Base-by-base conservation (phyloP, 2,888 invertebrate genomes). In the Phengaris arion region DNA sequence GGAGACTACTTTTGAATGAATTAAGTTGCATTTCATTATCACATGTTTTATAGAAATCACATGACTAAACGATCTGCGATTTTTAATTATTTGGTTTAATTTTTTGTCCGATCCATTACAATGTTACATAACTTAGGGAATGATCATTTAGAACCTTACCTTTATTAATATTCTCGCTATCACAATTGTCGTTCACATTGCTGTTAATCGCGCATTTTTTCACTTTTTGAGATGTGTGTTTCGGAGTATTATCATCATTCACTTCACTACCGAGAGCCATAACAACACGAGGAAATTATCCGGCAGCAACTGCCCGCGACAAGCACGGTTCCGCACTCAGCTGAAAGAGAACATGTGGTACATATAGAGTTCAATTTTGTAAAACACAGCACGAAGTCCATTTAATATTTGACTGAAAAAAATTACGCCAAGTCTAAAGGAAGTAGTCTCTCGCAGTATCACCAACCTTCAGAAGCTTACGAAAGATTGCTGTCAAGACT, bases 231-330 rank as follows among this genome's bases (percentile, higher is more conserved):
- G 90, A 82, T 81, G 88, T 83, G 88, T 89, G 91, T 90, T 92
- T 93, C 79, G 90, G 82, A 83, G 89, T 87, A 87, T 90, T 92
- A 86, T 93, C 93, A 88, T 91, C 93, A 91, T 90, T 93, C 94
- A 94, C 94, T 92, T 94, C 94, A 94, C 94, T 91, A 88, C 93
- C 94, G 86, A 94, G 93, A 91, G 94, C 94, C 94, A 94, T 94
- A 93, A 94, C 94, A 94, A 94, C 91, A 94, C 92, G 91, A 92
- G 88, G 88, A 90, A 91, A 89, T 89, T 91, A 90, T 91, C 90
- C 89, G 86, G 87, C 86, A 90, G 85, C 87, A 88, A 90, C 89
- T 89, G 87, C 88, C 92, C 92, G 92, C 91, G 89, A 89, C 90
- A 87, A 91, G 86, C 90, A 92, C 93, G 88, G 89, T 85, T 86